These are phyloP conservation scores for Tiaroga cobitis DNA, from an alignment of 2,797 vertebrate species.

Conservation along the genomic window DNA sequence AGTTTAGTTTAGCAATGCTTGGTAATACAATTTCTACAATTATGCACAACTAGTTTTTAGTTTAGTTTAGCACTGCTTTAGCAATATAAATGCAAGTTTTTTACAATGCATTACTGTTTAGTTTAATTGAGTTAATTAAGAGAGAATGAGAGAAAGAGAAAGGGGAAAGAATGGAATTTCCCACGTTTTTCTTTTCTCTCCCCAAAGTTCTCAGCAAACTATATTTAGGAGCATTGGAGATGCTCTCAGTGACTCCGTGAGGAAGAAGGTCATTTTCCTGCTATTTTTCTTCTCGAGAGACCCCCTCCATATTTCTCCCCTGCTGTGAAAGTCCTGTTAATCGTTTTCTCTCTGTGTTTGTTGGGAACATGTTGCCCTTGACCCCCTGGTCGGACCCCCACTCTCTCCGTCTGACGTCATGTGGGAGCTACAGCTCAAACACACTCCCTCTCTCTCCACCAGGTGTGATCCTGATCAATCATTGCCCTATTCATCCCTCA, in stretches of 20 bases:
- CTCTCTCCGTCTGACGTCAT: slow-evolving; percentile 16
- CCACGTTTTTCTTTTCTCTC: slow-evolving; percentile 45
- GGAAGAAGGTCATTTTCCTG: slow-evolving; percentile 21
- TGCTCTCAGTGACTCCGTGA: slow-evolving; percentile 11
- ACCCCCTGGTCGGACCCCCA: neutral
- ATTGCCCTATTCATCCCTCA: neutral
- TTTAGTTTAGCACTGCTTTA: neutral
- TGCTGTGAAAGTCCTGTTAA: slow-evolving; percentile 35
- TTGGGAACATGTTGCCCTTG: slow-evolving; percentile 49
- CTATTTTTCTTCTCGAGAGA: slow-evolving; percentile 38
- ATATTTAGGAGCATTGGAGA: slow-evolving; percentile 47
- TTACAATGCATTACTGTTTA: neutral
- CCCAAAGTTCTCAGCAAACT: slow-evolving; percentile 50
- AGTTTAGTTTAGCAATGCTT: too few relatives aligned
- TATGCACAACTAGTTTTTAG: too few relatives aligned
- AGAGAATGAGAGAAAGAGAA: slow-evolving; percentile 8
- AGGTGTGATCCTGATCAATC: slow-evolving; percentile 15
- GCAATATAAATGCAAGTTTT: neutral
- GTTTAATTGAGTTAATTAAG: neutral
- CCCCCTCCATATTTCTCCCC: slow-evolving; percentile 24
- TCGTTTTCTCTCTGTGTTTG: slow-evolving; percentile 37
- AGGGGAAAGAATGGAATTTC: slow-evolving; percentile 15
- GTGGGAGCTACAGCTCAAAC: slow-evolving; percentile 31
- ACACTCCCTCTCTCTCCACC: slow-evolving; percentile 10
- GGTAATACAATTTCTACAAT: too few relatives aligned